Conservation (phyloP, 2,113 vertebrate species). For the Arvicanthis niloticus region DNA sequence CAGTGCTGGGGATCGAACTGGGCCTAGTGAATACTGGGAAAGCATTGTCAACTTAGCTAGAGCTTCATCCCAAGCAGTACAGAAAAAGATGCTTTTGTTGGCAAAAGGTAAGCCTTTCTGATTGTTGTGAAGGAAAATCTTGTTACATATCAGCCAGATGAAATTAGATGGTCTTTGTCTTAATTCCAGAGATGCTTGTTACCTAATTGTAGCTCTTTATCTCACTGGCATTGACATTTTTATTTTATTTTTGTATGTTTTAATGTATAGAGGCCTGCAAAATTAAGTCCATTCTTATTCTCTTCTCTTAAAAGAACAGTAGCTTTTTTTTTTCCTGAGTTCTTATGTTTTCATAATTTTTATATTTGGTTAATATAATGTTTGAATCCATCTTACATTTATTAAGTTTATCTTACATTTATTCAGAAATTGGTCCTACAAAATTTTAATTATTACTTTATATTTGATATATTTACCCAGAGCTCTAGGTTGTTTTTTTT, state of each 20-base stretch:
- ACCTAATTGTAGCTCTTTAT: not conserved
- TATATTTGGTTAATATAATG: not conserved
- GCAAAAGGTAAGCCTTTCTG: constrained; percentile 23
- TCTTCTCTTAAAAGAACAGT: not conserved
- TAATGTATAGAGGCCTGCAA: constrained; percentile 18
- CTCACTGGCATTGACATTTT: not conserved
- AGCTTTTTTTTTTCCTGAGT: constrained; percentile 33
- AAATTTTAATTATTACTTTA: not conserved
- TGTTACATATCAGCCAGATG: constrained; percentile 7
- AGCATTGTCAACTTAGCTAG: not conserved
- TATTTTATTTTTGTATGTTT: constrained; percentile 37
- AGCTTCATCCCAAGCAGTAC: not conserved
- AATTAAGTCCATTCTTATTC: not conserved
- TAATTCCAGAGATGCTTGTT: constrained; percentile 16
- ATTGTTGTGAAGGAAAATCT: constrained; percentile 4
- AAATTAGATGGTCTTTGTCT: not conserved
- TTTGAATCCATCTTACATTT: not conserved
- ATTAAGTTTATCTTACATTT: not conserved
- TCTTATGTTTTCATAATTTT: not conserved
- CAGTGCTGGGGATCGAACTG: not conserved
- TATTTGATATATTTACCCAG: not conserved
- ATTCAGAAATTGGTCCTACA: constrained; percentile 9
- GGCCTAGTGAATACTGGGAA: not conserved
- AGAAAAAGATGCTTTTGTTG: not conserved
- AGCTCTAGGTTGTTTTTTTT: not conserved